Conservation (phyloP, 2,888 invertebrate species). For the Diadromus collaris region DNA sequence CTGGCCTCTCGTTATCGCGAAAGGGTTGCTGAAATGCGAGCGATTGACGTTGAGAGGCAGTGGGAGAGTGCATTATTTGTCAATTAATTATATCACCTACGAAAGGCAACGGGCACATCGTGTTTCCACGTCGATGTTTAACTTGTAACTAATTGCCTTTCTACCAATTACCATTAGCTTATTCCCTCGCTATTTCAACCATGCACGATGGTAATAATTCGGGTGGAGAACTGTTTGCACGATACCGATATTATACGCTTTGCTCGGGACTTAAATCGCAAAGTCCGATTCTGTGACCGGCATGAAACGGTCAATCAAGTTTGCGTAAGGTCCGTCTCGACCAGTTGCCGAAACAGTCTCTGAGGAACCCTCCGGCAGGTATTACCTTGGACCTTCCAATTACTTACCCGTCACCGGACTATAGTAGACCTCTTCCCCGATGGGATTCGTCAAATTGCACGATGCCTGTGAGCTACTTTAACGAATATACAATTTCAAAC, state of each 20-base stretch:
- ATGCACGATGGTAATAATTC: conserved; percentile 28
- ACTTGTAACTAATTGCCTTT: conserved; percentile 30
- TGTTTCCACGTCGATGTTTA: conserved; percentile 27
- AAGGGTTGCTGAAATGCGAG: background rate
- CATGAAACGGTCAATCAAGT: conserved; percentile 36
- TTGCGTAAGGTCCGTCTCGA: conserved; percentile 3
- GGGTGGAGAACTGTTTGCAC: conserved; percentile 30
- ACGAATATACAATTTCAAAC: background rate
- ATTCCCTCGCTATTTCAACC: background rate
- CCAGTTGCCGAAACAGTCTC: conserved; percentile 9
- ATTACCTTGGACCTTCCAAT: conserved; percentile 16
- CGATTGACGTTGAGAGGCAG: background rate
- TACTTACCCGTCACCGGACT: conserved; percentile 15
- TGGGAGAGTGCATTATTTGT: conserved; percentile 31
- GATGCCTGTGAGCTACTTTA: background rate
- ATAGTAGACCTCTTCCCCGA: background rate
- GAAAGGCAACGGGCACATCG: background rate
- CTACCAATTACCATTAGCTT: conserved; percentile 39
- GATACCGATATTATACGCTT: background rate
- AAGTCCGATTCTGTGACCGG: conserved; percentile 26
- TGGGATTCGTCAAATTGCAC: background rate
- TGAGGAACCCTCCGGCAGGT: conserved; percentile 8
- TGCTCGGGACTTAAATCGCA: background rate
- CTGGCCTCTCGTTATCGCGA: background rate
- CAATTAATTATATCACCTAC: conserved; percentile 24